phyloP scores from a whole-genome alignment of 2,797 vertebrate species.

The Anguilla pacifica region DNA sequence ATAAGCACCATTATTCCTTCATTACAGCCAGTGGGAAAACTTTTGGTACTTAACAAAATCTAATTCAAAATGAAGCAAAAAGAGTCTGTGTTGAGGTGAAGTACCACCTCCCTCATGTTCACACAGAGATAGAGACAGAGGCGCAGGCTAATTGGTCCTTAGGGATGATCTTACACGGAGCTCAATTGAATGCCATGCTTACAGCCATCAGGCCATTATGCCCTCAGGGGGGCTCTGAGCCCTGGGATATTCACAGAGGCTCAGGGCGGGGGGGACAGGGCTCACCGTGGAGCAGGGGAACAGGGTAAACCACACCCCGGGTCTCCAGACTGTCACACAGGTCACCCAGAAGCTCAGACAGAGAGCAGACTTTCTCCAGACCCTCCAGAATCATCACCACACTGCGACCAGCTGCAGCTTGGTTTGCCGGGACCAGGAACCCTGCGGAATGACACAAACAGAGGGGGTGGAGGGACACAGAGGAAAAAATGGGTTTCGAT shows the following conservation, averaged over 20 bases:
- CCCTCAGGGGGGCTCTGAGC: not conserved
- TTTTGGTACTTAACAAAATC: not conserved
- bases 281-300: slow-evolving; percentile 64
- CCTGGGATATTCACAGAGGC: not conserved
- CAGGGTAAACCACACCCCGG: slow-evolving; percentile 74
- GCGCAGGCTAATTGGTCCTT: not conserved
- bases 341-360: slow-evolving; percentile 85
- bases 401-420: slow-evolving; percentile 67
- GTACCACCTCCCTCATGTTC: not conserved
- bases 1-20: not conserved
- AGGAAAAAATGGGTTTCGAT: not conserved
- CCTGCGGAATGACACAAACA: slow-evolving; percentile 63
- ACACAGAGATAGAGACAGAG: not conserved
- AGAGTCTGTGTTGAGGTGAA: not conserved
- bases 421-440: slow-evolving; percentile 80
- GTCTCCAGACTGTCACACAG: slow-evolving; percentile 88
- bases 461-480: not conserved
- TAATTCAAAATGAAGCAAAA: not conserved
- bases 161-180: not conserved
- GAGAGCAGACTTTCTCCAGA: slow-evolving; percentile 81
- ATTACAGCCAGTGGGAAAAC: not conserved
- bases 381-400: slow-evolving; percentile 86
- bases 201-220: not conserved
- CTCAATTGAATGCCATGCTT: not conserved
- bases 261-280: not conserved